A percentile compares a stretch with the other conserved stretches of the same genome.
Conservation (phyloP, 2,888 invertebrate genomes). For the Meiosimyza platycephala region DNA sequence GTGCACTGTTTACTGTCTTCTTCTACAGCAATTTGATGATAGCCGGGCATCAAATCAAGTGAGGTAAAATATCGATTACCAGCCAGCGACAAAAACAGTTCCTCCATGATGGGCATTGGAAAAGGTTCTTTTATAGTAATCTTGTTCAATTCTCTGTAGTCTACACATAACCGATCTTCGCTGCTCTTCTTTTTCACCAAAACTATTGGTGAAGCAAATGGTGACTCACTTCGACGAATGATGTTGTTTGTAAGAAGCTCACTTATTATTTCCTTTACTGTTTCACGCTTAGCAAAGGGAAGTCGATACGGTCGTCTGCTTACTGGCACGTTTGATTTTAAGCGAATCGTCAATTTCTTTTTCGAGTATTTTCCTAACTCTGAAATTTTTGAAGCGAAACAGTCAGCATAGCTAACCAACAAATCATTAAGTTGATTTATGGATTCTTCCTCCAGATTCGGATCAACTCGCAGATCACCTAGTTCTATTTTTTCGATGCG, state of each 20-base stretch:
- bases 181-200: conserved; percentile 45
- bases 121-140: conserved; percentile 14
- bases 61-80: conserved; percentile 35
- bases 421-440: background rate
- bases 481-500: background rate
- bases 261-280: background rate
- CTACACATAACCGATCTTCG: conserved; percentile 30
- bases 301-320: conserved; percentile 10
- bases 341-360: conserved; percentile 37
- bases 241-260: background rate
- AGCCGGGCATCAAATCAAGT: conserved; percentile 38
- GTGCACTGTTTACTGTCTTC: conserved; percentile 37
- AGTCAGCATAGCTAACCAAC: background rate
- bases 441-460: background rate
- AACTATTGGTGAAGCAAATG: conserved; percentile 42
- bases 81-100: conserved; percentile 31
- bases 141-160: conserved; percentile 30
- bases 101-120: conserved; percentile 34
- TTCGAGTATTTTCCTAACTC: conserved; percentile 1
- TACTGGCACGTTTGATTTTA: conserved; percentile 35
- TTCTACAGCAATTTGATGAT: conserved; percentile 40
- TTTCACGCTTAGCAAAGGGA: background rate
- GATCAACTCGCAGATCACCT: background rate
- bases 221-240: conserved; percentile 36
- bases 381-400: conserved; percentile 9